Evolutionary conservation across 2,113 vertebrate species (phyloP).

Genomic region (Anolis carolinensis): DNA sequence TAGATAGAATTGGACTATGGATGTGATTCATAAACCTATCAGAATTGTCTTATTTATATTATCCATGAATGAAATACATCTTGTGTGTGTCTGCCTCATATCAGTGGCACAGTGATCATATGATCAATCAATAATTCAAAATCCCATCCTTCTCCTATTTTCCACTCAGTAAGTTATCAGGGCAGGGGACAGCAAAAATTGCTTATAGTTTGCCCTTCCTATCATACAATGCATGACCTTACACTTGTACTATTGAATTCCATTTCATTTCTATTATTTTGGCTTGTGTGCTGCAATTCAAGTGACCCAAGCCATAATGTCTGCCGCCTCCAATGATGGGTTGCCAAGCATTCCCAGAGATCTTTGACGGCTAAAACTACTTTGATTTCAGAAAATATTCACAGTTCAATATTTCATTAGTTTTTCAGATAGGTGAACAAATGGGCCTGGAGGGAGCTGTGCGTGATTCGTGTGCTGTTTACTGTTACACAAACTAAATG

Average conservation of each 20-base stretch:
- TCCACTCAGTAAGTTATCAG: background rate
- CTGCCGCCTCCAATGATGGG: background rate
- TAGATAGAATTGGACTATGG: background rate
- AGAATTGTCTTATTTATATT: background rate
- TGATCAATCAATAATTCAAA: background rate
- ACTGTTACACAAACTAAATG: conserved; percentile 25
- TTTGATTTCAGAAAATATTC: conserved; percentile 9
- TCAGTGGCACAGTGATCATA: background rate
- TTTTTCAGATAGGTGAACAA: conserved; percentile 25
- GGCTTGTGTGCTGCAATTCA: background rate
- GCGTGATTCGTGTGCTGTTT: conserved; percentile 24
- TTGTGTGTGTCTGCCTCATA: background rate
- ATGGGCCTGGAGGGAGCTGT: background rate
- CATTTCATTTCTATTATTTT: background rate
- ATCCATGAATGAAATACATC: background rate
- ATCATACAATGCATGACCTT: background rate
- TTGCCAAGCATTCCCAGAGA: background rate
- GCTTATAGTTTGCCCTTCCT: background rate
- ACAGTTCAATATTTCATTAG: conserved; percentile 20
- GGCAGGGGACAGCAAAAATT: background rate
- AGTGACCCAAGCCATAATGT: background rate
- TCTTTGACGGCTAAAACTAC: background rate
- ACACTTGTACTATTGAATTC: conserved; percentile 3
- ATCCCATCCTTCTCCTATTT: background rate
- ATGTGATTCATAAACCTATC: background rate